phyloP scores from a whole-genome alignment of 2,888 invertebrate genomes.

The Ochropacha duplaris region DNA sequence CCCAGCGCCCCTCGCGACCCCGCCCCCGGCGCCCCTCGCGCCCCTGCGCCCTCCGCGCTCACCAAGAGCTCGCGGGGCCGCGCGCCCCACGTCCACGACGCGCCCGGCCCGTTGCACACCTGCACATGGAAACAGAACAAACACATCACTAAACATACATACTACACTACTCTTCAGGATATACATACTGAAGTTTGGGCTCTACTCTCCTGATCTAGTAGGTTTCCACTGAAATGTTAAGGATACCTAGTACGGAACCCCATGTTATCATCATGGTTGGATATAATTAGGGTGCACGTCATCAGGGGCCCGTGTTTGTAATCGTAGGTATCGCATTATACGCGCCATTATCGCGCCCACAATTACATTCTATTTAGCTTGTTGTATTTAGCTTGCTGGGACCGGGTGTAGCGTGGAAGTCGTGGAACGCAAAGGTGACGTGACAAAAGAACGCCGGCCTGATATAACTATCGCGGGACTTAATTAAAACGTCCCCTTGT shows the following conservation, averaged over 20 bases:
- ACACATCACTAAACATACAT: not conserved
- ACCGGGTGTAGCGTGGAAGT: too few species aligned
- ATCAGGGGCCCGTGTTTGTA: not conserved
- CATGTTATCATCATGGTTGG: not conserved
- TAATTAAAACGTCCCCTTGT: conserved; percentile 53
- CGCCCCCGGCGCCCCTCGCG: conserved; percentile 21
- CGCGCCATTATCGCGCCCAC: conserved; percentile 32
- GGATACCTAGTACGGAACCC: too few species aligned
- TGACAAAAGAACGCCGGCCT: conserved; percentile 35
- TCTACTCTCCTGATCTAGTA: too few species aligned
- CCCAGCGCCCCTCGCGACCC: conserved; percentile 36
- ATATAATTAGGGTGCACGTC: conserved; percentile 2
- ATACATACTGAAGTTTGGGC: too few species aligned
- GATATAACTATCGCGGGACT: conserved; percentile 48
- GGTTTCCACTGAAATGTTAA: too few species aligned
- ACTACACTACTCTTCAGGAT: too few species aligned
- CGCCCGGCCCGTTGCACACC: conserved; percentile 79
- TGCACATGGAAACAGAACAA: conserved; percentile 38
- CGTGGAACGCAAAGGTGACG: conserved; percentile 8
- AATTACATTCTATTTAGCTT: conserved; percentile 13
- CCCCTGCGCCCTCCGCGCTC: conserved; percentile 55
- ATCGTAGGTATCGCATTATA: conserved; percentile 31
- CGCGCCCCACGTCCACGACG: conserved; percentile 83
- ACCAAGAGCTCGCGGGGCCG: conserved; percentile 56
- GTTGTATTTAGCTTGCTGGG: too few species aligned